Evolutionary conservation across 2,113 vertebrate species (phyloP).

Genomic region (Recurvirostra avosetta): DNA sequence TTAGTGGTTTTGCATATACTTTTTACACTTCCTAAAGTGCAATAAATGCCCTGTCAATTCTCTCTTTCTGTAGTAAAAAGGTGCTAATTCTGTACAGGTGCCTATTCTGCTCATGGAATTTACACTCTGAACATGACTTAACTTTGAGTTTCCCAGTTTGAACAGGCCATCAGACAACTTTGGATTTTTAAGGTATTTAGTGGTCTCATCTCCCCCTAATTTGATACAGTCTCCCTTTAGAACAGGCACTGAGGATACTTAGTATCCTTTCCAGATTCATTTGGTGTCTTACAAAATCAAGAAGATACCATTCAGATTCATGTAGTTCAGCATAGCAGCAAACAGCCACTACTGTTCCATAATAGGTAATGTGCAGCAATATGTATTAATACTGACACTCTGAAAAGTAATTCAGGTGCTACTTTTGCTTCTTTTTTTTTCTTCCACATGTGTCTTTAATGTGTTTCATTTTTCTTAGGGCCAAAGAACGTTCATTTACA

Average conservation of each 20-base stretch:
- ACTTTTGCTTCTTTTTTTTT: neutral
- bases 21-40: neutral
- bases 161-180: neutral
- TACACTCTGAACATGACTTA: neutral
- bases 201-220: neutral
- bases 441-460: neutral
- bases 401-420: neutral
- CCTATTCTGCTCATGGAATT: neutral
- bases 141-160: neutral
- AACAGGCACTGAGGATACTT: neutral
- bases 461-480: neutral
- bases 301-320: neutral
- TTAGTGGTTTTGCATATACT: neutral
- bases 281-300: neutral
- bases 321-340: neutral
- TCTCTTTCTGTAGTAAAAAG: neutral
- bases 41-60: neutral
- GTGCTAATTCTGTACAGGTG: neutral
- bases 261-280: neutral
- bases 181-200: neutral
- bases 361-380: neutral
- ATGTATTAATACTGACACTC: neutral
- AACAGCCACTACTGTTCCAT: neutral
- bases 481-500: neutral
- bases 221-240: neutral